Conservation (phyloP, 2,888 invertebrate species). For the Sinodicranocentrus sp. region DNA sequence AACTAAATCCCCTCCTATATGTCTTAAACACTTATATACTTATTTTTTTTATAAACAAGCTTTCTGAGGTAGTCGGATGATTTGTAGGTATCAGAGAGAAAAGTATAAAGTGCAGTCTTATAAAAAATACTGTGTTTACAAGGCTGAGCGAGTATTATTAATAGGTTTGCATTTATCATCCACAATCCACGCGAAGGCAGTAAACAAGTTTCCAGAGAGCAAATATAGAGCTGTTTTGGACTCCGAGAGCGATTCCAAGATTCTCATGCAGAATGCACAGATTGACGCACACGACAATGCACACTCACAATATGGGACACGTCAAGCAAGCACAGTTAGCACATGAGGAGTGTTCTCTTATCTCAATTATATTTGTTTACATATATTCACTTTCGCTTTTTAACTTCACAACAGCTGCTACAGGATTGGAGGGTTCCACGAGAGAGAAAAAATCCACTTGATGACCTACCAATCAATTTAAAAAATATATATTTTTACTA, state of each 20-base stretch:
- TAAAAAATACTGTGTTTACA: constrained; percentile 33
- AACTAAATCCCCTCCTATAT: too few species aligned
- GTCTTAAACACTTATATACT: too few species aligned
- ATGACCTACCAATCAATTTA: background rate
- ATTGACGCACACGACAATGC: too few species aligned
- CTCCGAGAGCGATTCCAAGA: too few species aligned
- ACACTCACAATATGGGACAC: too few species aligned
- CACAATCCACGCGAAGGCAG: background rate
- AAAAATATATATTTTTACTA: background rate
- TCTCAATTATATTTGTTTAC: too few species aligned
- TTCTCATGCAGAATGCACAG: too few species aligned
- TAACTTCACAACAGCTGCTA: background rate
- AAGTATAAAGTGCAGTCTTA: constrained; percentile 24
- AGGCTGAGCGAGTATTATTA: background rate
- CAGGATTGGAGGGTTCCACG: background rate
- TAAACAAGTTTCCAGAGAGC: constrained; percentile 23
- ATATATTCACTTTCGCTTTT: background rate
- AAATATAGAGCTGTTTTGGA: background rate
- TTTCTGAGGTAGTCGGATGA: too few species aligned
- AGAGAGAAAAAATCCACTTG: background rate
- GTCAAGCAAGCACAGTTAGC: too few species aligned
- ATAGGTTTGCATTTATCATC: background rate
- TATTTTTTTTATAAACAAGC: too few species aligned
- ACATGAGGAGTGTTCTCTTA: too few species aligned
- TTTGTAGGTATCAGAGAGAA: too few species aligned